Conservation (phyloP, 2,797 vertebrate genomes). For the Alca torda region DNA sequence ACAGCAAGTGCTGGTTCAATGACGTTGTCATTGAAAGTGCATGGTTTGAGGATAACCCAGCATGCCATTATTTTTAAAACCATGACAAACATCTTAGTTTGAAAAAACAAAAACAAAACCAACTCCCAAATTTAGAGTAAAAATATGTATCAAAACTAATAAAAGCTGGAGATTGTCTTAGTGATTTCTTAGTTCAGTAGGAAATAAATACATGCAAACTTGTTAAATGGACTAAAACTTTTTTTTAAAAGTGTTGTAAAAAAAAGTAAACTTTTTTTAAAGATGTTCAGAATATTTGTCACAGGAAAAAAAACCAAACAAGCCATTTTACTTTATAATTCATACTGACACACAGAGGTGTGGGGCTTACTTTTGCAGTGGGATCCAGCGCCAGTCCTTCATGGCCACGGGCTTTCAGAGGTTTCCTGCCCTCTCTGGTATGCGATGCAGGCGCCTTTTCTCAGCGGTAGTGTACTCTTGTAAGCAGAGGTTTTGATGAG, state of each 20-base stretch:
- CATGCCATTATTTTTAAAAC: background rate
- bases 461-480: background rate
- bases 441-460: background rate
- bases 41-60: background rate
- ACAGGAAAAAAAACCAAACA: background rate
- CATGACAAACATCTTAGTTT: accelerated
- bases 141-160: background rate
- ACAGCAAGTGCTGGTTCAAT: accelerated
- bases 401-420: constrained; percentile 29
- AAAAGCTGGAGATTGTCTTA: background rate
- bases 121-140: background rate
- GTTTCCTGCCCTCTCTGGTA: background rate
- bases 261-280: too few relatives aligned
- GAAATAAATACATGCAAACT: background rate
- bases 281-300: background rate
- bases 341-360: background rate
- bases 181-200: background rate
- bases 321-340: background rate
- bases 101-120: background rate
- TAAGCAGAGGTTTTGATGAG: background rate
- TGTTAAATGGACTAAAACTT: background rate
- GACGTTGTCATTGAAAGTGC: accelerated
- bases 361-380: constrained; percentile 81
- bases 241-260: background rate
- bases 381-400: constrained; percentile 86